These are phyloP conservation scores for Campoletis sonorensis DNA, from an alignment of 1,140 invertebrate species.

Conservation along the genomic window DNA sequence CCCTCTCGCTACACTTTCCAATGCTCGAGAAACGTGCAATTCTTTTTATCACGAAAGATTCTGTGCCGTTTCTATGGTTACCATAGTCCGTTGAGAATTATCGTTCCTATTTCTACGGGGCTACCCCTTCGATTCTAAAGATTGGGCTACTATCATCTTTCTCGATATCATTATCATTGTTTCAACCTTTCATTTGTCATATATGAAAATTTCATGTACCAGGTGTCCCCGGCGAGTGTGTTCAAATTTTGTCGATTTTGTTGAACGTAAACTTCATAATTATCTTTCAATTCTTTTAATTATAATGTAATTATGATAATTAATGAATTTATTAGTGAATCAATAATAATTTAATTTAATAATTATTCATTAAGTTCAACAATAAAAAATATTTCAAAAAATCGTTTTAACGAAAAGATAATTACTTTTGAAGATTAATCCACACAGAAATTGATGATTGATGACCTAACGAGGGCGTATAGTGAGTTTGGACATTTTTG, in stretches of 20 bases:
- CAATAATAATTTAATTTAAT: no score
- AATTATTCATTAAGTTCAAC: no score
- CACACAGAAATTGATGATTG: neutral
- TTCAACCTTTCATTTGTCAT: slow-evolving; percentile 12
- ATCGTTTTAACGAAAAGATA: no score
- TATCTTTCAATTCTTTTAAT: no score
- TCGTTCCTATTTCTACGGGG: slow-evolving; percentile 46
- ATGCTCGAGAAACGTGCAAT: neutral
- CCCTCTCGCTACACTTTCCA: slow-evolving; percentile 28
- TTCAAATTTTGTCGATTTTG: no score
- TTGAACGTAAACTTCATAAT: no score
- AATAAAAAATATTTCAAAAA: no score
- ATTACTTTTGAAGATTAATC: no score
- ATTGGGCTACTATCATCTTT: slow-evolving; percentile 53
- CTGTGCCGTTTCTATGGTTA: slow-evolving; percentile 67
- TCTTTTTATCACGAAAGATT: slow-evolving; percentile 31
- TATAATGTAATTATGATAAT: no score
- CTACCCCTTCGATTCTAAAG: slow-evolving; percentile 47
- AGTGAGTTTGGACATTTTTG: no score
- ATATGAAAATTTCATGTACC: neutral
- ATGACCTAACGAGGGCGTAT: neutral
- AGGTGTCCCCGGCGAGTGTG: no score
- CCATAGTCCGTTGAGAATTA: slow-evolving; percentile 52
- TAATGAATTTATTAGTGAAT: no score
- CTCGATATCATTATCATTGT: slow-evolving; percentile 2